Conservation (phyloP, 2,113 vertebrate genomes). For the Acrocephalus kingi region DNA sequence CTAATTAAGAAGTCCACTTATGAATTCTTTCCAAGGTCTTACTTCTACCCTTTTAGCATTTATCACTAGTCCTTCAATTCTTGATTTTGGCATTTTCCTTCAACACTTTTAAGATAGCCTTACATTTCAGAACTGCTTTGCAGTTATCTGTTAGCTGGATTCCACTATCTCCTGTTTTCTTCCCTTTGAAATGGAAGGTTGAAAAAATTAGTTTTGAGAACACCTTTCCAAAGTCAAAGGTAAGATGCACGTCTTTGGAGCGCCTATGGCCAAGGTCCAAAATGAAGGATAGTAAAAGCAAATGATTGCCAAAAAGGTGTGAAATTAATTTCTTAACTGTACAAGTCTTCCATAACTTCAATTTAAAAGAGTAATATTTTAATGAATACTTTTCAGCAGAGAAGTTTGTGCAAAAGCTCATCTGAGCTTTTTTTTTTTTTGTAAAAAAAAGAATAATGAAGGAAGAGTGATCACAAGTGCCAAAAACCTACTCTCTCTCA, state of each 20-base stretch:
- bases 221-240: not conserved
- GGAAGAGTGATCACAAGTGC: not conserved
- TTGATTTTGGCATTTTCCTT: not conserved
- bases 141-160: not conserved
- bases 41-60: slow-evolving; percentile 34
- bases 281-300: not conserved
- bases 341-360: not conserved
- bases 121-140: slow-evolving; percentile 7
- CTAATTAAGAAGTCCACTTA: slow-evolving; percentile 47
- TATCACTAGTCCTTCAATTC: not conserved
- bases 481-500: not conserved
- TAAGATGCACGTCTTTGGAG: not conserved
- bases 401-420: not conserved
- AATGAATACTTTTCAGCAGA: not conserved
- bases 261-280: not conserved
- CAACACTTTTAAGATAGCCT: not conserved
- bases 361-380: slow-evolving; percentile 19
- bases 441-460: not conserved
- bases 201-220: not conserved
- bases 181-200: not conserved
- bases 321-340: slow-evolving; percentile 32
- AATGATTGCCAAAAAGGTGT: slow-evolving; percentile 2
- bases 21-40: not conserved
- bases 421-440: not conserved
- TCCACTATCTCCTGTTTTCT: not conserved